These are phyloP conservation scores for Diachrysia chrysitis DNA, from an alignment of 2,888 invertebrate species.

Conservation along the genomic window DNA sequence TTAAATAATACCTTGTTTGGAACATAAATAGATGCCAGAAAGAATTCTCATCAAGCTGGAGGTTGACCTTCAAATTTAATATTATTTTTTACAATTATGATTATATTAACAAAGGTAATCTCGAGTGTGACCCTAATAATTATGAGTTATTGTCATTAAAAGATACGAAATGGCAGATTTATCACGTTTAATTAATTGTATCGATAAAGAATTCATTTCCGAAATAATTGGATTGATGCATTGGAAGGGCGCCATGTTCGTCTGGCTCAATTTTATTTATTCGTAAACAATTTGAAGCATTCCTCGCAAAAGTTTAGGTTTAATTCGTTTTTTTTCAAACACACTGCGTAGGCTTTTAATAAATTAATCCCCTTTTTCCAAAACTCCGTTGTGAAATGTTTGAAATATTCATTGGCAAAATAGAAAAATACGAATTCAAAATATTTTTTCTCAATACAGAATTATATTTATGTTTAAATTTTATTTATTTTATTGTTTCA, in stretches of 20 bases:
- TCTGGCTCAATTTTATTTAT: conserved; percentile 17
- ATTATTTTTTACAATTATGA: background rate
- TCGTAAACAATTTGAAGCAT: conserved; percentile 9
- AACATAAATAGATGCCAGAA: background rate
- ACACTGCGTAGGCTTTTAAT: background rate
- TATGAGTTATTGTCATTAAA: conserved; percentile 3
- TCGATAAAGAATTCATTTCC: conserved; percentile 5
- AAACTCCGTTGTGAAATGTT: background rate
- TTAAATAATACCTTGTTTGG: background rate
- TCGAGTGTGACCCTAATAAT: background rate
- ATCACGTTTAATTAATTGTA: conserved; percentile 8
- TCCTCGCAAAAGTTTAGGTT: background rate
- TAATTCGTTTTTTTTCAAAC: background rate
- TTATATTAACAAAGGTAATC: background rate
- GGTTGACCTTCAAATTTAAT: background rate
- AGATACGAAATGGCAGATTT: conserved; percentile 6
- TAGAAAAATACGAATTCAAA: background rate
- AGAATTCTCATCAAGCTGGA: background rate
- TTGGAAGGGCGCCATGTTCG: conserved; percentile 19
- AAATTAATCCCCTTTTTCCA: background rate
- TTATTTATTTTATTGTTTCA: background rate
- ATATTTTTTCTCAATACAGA: background rate
- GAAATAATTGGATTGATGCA: conserved; percentile 20
- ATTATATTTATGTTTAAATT: background rate
- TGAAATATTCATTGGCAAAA: background rate